These are phyloP conservation scores for Colinus virginianus DNA, from an alignment of 2,113 vertebrate genomes.

Conservation along the genomic window DNA sequence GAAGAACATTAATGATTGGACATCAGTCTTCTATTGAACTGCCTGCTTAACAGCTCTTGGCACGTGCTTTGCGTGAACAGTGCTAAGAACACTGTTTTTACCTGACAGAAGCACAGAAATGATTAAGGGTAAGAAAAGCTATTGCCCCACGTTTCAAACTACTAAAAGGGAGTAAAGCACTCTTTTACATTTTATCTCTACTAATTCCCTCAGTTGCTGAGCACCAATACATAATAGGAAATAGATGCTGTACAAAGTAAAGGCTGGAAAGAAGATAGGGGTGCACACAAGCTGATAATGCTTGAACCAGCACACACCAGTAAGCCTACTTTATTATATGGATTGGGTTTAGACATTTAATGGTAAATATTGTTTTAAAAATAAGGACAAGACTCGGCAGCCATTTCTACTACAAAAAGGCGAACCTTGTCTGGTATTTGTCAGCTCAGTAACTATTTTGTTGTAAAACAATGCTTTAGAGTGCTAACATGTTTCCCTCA, in stretches of 20 bases:
- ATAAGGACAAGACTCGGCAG: background rate
- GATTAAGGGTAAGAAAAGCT: background rate
- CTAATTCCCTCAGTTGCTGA: background rate
- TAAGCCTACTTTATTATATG: background rate
- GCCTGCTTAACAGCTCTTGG: background rate
- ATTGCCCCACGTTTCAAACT: background rate
- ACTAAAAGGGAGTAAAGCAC: background rate
- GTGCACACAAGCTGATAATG: background rate
- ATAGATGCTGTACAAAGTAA: background rate
- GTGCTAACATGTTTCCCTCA: background rate
- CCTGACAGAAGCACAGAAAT: background rate
- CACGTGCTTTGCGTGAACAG: background rate
- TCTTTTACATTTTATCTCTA: background rate
- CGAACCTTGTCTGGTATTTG: background rate
- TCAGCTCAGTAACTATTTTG: constrained; percentile 11
- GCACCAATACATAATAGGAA: background rate
- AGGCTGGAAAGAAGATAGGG: background rate
- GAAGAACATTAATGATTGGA: background rate
- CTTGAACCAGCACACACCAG: background rate
- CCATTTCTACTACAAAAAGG: background rate
- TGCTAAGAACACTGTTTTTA: background rate
- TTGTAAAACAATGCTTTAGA: constrained; percentile 5
- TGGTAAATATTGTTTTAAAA: background rate
- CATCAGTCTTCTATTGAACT: background rate
- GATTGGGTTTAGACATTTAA: background rate